Evolutionary conservation across 2,888 invertebrate species (phyloP), one percentile per base, ranked within the genome.

Genomic region (Sphecodes monilicornis): DNA sequence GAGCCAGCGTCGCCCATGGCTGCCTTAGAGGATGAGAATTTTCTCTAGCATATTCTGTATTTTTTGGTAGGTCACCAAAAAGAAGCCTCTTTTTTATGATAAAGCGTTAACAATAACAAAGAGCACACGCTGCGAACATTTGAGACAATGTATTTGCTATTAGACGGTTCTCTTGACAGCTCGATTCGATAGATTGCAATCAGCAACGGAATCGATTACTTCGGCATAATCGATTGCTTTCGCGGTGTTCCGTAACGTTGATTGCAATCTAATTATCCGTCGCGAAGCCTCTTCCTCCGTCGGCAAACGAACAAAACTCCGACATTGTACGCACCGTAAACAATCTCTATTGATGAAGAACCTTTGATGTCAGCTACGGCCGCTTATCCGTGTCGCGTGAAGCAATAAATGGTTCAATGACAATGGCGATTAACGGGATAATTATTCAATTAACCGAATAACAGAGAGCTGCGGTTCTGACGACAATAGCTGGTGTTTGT

Each of bases 361-460:
- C 76, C 76, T 85, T 85, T 77, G 85, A 85, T 64, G 41, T 50
- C 22, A 13, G n/a, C 46, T 43, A 46, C 41, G 50, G 50, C 36
- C 64, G 60, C 36, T 68, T 43, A 68, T 69, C 64, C 71, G 64
- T 69, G 41, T 78, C 72, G 70, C 50, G 41, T 32, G 50, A 74
- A 76, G 60, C 60, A 78, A 69, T 85, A 76, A 80, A 76, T 71
- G 80, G 85, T 76, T 71, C 85, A 66, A 57, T 74, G 80, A 87
- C 80, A 86, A 83, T 83, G 60, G 64, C 80, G 86, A 83, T 86
- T 86, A 86, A 86, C 78, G 84, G 87, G 77, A 86, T 87, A 86
- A 87, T 87, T 84, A 87, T 84, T 83, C 83, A 82, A 78, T 83
- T 86, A 86, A 80, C 13, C 86, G 83, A 72, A 71, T 79, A 86